Evolutionary conservation across 2,113 vertebrate genomes (phyloP).

Genomic region (Gnathonemus longibarbis): DNA sequence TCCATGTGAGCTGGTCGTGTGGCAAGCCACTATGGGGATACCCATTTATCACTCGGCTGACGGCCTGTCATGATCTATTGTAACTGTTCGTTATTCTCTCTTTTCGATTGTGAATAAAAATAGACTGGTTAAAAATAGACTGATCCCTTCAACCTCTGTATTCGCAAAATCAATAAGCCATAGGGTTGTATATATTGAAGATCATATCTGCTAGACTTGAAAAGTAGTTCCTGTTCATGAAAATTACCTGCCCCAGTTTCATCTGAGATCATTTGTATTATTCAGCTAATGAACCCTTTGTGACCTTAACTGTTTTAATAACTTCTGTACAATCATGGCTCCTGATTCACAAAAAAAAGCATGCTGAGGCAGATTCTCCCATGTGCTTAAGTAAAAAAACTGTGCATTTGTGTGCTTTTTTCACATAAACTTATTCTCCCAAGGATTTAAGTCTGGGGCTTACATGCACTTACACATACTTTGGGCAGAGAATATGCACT

Average conservation of each 20-base stretch:
- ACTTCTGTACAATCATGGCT: not conserved
- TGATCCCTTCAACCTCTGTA: conserved; percentile 62
- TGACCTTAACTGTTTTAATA: not conserved
- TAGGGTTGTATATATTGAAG: conserved; percentile 70
- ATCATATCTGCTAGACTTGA: conserved; percentile 31
- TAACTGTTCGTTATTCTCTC: conserved; percentile 70
- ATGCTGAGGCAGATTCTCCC: not conserved
- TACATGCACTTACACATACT: not conserved
- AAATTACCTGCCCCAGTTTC: conserved; percentile 37
- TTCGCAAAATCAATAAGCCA: conserved; percentile 71
- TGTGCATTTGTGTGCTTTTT: not conserved
- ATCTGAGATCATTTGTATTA: not conserved
- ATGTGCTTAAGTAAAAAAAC: not conserved
- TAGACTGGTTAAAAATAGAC: conserved; percentile 51
- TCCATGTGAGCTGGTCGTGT: not conserved
- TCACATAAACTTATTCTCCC: not conserved
- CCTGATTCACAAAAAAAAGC: not conserved
- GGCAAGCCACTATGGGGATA: conserved; percentile 70
- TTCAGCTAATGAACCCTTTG: not conserved
- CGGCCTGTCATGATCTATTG: conserved; percentile 85
- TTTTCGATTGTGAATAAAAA: conserved; percentile 59
- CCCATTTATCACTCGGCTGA: conserved; percentile 93
- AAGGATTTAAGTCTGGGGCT: not conserved
- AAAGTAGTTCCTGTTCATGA: conserved; percentile 36
- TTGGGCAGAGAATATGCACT: not conserved